Evolutionary conservation across 2,113 vertebrate species (phyloP), one percentile per base, ranked within the genome.

Genomic region (Ammodramus savannarum): DNA sequence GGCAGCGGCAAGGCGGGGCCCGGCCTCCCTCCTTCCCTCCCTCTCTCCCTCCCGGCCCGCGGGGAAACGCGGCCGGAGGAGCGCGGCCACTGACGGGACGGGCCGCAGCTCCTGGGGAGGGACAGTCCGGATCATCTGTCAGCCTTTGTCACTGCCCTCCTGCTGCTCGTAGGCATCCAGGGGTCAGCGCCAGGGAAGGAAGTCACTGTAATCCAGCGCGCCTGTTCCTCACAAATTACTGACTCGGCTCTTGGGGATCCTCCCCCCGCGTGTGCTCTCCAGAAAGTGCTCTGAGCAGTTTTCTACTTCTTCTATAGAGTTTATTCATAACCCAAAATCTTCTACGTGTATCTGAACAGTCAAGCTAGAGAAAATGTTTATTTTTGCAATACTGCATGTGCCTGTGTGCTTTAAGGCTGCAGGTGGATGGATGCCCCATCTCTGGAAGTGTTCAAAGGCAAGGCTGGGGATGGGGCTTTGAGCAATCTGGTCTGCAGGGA

Each of bases 131-230:
- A 79, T 91, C 85, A 27, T 63, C 90, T 48, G 93, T 75, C 98
- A 93, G 96, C 95, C 5, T 51, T 96, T 96, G 89, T 84, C 95
- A 55, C 27, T 22, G 72, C 88, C 83, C 87, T 38, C 74, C 71
- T 41, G 85, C 68, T 59, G 82, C 43, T 78, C 32, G 13, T 23
- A 46, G 32, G 83, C 85, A 44, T 59, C 89, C 89, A 10, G 46
- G 65, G 96, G 90, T 16, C 95, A 92, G 91, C 82, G 41, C 46
- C 58, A 15, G 63, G 48, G 86, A 93, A 48, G 93, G 61, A 82
- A 96, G 95, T 63, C 82, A 19, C 96, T 95, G 22, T 62, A 90
- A 88, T 91, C 93, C 79, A 51, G 71, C 57, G 95, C 43, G 57
- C 38, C 41, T 62, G 49, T 69, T 86, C 36, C 59, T 83, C 91